Percentiles rank a stretch among this genome's conserved stretches.
Evolutionary conservation across 2,888 invertebrate species (phyloP).

Genomic region (Dicranocentrus wangi): DNA sequence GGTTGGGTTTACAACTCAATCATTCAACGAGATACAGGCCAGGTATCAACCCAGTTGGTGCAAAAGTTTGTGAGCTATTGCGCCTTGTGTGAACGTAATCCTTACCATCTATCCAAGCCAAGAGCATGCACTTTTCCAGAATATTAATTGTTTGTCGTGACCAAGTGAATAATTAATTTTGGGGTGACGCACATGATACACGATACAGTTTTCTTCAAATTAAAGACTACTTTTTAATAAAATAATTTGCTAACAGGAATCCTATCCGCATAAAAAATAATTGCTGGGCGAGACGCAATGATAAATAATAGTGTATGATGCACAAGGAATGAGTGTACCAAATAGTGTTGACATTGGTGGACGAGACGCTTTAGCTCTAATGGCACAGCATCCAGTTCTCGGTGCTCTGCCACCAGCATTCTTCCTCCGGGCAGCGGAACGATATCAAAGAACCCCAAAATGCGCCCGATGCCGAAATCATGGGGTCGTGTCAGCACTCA

Average conservation of each 20-base stretch:
- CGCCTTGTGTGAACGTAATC: background rate
- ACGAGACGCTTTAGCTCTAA: constrained; percentile 85
- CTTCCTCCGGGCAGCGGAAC: constrained; percentile 87
- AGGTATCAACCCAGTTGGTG: constrained; percentile 19
- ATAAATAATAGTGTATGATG: background rate
- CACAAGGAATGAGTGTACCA: constrained; percentile 83
- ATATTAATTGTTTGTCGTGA: no score
- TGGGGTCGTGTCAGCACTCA: constrained; percentile 95
- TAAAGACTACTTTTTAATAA: no score
- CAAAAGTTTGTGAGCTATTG: background rate
- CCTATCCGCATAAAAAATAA: no score
- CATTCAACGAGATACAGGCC: constrained; percentile 40
- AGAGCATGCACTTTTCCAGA: no score
- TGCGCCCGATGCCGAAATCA: constrained; percentile 87
- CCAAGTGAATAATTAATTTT: no score
- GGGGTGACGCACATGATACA: no score
- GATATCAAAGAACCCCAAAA: constrained; percentile 83
- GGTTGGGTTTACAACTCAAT: constrained; percentile 34
- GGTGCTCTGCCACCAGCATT: constrained; percentile 88
- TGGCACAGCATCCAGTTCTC: constrained; percentile 88
- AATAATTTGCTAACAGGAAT: no score
- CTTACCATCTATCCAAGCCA: no score
- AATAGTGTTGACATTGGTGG: constrained; percentile 79
- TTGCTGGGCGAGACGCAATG: no score
- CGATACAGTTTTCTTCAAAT: no score